Percentiles rank a stretch among this genome's conserved stretches.
Conservation (phyloP, 2,888 invertebrate genomes). For the Coelinius sp. region DNA sequence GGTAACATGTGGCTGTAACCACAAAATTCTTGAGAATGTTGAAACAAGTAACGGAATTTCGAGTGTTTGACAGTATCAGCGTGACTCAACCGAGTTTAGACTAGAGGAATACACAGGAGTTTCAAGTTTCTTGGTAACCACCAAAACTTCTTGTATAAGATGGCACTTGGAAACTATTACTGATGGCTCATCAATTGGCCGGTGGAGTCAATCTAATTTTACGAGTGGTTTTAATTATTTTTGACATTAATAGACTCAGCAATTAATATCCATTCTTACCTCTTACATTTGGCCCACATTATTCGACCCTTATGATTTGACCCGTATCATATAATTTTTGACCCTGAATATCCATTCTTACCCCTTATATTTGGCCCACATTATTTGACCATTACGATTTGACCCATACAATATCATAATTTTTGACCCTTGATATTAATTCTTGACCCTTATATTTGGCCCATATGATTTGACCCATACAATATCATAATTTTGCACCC, state of each 20-base stretch:
- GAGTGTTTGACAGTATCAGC: neutral
- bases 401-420: too few relatives aligned
- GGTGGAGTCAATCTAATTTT: neutral
- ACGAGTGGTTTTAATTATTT: neutral
- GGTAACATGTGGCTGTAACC: neutral
- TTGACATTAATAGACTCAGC: neutral
- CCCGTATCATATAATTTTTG: too few relatives aligned
- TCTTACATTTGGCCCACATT: too few relatives aligned
- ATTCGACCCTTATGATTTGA: too few relatives aligned
- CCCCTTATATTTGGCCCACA: too few relatives aligned
- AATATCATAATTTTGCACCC: too few relatives aligned
- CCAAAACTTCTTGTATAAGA: neutral
- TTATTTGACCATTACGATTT: too few relatives aligned
- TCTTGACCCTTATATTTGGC: too few relatives aligned
- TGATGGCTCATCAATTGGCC: neutral
- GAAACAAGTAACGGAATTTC: conserved; percentile 13
- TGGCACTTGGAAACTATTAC: neutral
- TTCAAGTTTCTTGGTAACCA: neutral
- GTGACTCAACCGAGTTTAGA: neutral
- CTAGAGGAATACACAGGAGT: neutral
- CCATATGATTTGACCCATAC: too few relatives aligned
- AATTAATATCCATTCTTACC: too few relatives aligned
- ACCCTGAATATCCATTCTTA: too few relatives aligned
- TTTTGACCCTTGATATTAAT: too few relatives aligned
- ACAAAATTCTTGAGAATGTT: conserved; percentile 13